phyloP scores from a whole-genome alignment of 2,113 vertebrate species.

The Pedetes capensis region DNA sequence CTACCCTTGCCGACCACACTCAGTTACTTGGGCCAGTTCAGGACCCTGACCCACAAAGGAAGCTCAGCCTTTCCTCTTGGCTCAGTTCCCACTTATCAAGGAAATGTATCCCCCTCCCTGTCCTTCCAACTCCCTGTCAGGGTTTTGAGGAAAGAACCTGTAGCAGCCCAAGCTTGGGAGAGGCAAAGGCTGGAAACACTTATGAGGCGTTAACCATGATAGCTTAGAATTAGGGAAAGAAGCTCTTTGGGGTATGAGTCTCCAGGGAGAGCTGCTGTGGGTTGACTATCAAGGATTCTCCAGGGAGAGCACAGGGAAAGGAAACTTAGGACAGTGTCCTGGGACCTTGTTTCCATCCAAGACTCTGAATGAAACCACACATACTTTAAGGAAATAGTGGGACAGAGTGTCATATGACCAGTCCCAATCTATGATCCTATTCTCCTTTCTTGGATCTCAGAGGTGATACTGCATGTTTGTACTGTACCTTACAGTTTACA shows the following conservation, averaged over 20 bases:
- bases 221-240: conserved; percentile 6
- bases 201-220: background rate
- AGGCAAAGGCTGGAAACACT: background rate
- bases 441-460: background rate
- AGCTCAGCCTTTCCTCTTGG: background rate
- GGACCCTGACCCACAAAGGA: background rate
- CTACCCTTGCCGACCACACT: background rate
- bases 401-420: background rate
- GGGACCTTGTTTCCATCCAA: conserved; percentile 17
- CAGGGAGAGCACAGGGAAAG: background rate
- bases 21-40: background rate
- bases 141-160: conserved; percentile 22
- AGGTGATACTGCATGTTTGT: background rate
- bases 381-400: background rate
- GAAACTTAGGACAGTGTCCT: background rate
- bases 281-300: background rate
- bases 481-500: background rate
- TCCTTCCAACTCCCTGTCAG: background rate
- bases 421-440: background rate
- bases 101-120: background rate
- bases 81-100: conserved; percentile 8
- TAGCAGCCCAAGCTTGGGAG: background rate
- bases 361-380: background rate
- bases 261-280: conserved; percentile 2
- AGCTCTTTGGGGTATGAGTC: background rate